Evolutionary conservation across 2,113 vertebrate genomes (phyloP).

Genomic region (Anguilla rostrata): DNA sequence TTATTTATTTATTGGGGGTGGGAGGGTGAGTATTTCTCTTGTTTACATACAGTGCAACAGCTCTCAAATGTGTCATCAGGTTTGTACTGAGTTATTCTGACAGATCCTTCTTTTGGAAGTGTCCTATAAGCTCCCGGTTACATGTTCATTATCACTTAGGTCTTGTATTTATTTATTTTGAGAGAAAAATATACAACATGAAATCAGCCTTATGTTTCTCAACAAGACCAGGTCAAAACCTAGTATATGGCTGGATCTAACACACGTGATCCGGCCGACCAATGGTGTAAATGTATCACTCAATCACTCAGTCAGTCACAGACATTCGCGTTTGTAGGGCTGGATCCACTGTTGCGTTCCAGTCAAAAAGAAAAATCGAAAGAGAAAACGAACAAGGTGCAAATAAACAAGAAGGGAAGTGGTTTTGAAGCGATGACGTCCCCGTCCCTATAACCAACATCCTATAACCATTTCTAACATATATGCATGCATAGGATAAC

Average conservation of each 20-base stretch:
- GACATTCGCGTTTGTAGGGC: too few species aligned
- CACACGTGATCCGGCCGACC: too few species aligned
- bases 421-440: background rate
- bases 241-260: too few species aligned
- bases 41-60: background rate
- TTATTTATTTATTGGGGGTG: too few species aligned
- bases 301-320: too few species aligned
- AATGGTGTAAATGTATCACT: too few species aligned
- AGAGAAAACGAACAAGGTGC: background rate
- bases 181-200: background rate
- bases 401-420: slow-evolving; percentile 1
- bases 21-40: background rate
- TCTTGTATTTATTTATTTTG: background rate
- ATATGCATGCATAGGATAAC: slow-evolving; percentile 17
- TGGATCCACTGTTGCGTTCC: too few species aligned
- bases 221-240: too few species aligned
- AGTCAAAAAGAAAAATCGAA: background rate
- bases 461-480: background rate
- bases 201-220: background rate
- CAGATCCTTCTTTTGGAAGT: background rate
- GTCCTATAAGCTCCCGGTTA: background rate
- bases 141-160: background rate
- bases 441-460: background rate
- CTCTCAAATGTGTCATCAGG: background rate
- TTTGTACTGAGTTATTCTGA: background rate